Conservation (phyloP, 1,140 invertebrate genomes). For the Neodiprion fabricii region DNA sequence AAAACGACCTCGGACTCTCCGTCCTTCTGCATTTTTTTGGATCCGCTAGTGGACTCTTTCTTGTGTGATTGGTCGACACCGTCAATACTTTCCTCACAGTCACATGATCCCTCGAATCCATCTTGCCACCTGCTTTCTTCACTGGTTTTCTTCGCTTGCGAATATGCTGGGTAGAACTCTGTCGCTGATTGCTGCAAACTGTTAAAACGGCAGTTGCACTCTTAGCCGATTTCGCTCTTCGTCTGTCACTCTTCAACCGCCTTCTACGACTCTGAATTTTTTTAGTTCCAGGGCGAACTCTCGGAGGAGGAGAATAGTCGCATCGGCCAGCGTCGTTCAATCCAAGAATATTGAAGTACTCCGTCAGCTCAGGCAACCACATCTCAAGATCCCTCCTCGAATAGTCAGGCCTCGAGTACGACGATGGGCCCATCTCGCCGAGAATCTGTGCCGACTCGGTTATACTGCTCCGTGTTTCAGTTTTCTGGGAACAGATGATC, state of each 20-base stretch:
- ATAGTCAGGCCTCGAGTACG: background rate
- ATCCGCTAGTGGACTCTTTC: background rate
- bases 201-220: background rate
- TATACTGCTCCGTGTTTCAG: slow-evolving; percentile 18
- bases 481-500: slow-evolving; percentile 44
- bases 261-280: background rate
- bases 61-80: background rate
- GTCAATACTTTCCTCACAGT: background rate
- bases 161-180: background rate
- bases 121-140: slow-evolving; percentile 3
- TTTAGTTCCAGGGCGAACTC: background rate
- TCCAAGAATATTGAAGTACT: background rate
- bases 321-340: background rate
- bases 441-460: slow-evolving; percentile 22
- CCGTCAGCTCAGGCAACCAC: background rate
- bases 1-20: background rate
- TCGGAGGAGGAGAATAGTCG: background rate
- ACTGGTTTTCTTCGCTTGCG: background rate
- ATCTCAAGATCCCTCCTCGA: background rate
- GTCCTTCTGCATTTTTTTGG: background rate
- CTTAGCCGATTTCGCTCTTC: background rate
- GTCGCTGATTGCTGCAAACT: background rate
- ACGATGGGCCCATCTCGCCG: slow-evolving; percentile 26
- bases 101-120: slow-evolving; percentile 22
- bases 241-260: background rate